These are phyloP conservation scores for Microctonus aethiopoides DNA, from an alignment of 2,888 invertebrate genomes.

Conservation along the genomic window DNA sequence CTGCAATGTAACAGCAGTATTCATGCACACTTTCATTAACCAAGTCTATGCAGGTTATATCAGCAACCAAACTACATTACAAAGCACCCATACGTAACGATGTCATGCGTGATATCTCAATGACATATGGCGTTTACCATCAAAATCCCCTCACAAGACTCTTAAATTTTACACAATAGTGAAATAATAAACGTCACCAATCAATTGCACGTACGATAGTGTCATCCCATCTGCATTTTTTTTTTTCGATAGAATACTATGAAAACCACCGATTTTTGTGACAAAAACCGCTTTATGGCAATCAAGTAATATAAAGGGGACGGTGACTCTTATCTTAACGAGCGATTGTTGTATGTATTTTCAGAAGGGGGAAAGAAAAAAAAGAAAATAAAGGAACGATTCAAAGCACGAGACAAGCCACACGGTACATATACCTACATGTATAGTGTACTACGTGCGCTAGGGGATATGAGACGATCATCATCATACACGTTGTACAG, in stretches of 20 bases:
- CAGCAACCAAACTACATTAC: too few species aligned
- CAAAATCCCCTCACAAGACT: too few species aligned
- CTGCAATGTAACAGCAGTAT: too few species aligned
- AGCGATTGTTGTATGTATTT: slow-evolving; percentile 47
- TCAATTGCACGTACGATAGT: slow-evolving; percentile 42
- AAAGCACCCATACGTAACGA: too few species aligned
- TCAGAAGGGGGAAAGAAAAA: slow-evolving; percentile 35
- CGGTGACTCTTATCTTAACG: slow-evolving; percentile 47
- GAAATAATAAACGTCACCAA: slow-evolving; percentile 31
- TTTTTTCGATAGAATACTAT: slow-evolving; percentile 25
- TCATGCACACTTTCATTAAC: too few species aligned
- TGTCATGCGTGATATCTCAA: too few species aligned
- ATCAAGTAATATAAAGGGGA: slow-evolving; percentile 47
- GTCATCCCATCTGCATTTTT: slow-evolving; percentile 24
- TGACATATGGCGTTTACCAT: too few species aligned
- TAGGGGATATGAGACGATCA: slow-evolving; percentile 26
- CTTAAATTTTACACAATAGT: neutral
- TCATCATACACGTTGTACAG: slow-evolving; percentile 7
- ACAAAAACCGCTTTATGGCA: slow-evolving; percentile 34
- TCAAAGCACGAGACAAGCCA: slow-evolving; percentile 32
- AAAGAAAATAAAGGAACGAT: slow-evolving; percentile 7
- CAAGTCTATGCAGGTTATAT: too few species aligned
- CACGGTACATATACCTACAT: too few species aligned
- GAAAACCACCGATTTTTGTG: slow-evolving; percentile 40
- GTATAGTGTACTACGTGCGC: neutral